Conservation (phyloP, 2,888 invertebrate genomes). For the Phania funesta region DNA sequence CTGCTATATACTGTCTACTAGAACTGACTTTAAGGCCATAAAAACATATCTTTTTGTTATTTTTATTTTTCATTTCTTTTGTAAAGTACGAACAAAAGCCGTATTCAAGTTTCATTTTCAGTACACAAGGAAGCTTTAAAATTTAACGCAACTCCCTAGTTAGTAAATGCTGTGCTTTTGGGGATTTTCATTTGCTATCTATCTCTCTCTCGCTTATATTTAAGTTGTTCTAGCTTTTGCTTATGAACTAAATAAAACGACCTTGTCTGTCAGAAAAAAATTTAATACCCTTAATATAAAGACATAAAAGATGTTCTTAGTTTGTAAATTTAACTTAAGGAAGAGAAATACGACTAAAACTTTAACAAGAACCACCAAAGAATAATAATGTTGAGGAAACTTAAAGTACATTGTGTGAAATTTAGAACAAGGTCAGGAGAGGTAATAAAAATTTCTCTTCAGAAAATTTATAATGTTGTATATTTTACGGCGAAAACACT, state of each 20-base stretch:
- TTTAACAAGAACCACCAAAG: background rate
- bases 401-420: slow-evolving; percentile 8
- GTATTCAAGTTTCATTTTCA: slow-evolving; percentile 35
- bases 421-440: slow-evolving; percentile 45
- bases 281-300: slow-evolving; percentile 8
- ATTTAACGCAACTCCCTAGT: slow-evolving; percentile 8
- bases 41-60: slow-evolving; percentile 16
- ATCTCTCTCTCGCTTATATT: background rate
- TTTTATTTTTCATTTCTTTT: slow-evolving; percentile 3
- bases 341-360: background rate
- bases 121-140: slow-evolving; percentile 43
- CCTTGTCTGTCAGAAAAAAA: slow-evolving; percentile 35
- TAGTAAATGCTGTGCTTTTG: slow-evolving; percentile 5
- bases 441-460: slow-evolving; percentile 6
- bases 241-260: slow-evolving; percentile 48
- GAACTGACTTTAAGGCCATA: slow-evolving; percentile 18
- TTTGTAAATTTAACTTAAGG: slow-evolving; percentile 33
- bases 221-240: slow-evolving; percentile 2
- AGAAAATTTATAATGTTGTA: background rate
- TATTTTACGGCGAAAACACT: background rate
- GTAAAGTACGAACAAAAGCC: background rate
- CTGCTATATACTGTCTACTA: slow-evolving; percentile 12
- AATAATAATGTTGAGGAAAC: background rate
- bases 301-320: slow-evolving; percentile 33
- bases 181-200: slow-evolving; percentile 3